These are phyloP conservation scores for Dendrolimus kikuchii DNA, from an alignment of 1,140 invertebrate species.

Conservation along the genomic window DNA sequence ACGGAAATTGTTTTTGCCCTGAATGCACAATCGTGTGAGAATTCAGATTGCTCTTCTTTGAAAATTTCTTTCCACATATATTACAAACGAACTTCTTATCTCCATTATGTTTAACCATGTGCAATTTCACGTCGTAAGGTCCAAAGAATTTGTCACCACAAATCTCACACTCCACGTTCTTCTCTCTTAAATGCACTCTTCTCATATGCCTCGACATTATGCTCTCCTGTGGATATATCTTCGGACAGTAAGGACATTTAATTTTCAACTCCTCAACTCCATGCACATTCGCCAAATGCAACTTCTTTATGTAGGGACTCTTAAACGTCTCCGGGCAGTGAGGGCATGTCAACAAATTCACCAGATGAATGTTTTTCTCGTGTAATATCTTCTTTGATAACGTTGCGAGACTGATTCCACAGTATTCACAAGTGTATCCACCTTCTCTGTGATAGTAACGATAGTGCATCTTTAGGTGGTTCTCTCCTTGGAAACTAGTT, in stretches of 20 bases:
- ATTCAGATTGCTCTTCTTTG: conserved; percentile 73
- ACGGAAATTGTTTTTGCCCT: conserved; percentile 70
- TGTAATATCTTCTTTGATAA: conserved; percentile 53
- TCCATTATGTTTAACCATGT: conserved; percentile 80
- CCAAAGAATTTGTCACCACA: conserved; percentile 80
- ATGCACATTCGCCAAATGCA: conserved; percentile 56
- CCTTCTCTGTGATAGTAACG: conserved; percentile 59
- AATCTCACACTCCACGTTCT: conserved; percentile 60
- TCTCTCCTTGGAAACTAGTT: conserved; percentile 57
- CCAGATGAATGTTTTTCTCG: conserved; percentile 54
- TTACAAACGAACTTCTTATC: conserved; percentile 75
- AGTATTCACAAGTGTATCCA: conserved; percentile 50
- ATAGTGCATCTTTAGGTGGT: conserved; percentile 60
- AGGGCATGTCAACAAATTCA: conserved; percentile 44
- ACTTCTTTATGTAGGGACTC: conserved; percentile 56
- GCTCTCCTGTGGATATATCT: conserved; percentile 53
- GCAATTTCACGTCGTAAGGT: conserved; percentile 78
- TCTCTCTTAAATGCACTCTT: conserved; percentile 53
- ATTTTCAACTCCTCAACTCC: conserved; percentile 56
- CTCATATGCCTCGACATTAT: conserved; percentile 63
- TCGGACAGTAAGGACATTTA: conserved; percentile 52
- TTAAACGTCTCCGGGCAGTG: conserved; percentile 57
- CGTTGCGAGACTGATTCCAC: conserved; percentile 39
- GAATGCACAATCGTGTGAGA: conserved; percentile 72
- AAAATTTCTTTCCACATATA: conserved; percentile 75